Evolutionary conservation across 1,140 invertebrate genomes (phyloP).

Genomic region (Papilio dardanus): DNA sequence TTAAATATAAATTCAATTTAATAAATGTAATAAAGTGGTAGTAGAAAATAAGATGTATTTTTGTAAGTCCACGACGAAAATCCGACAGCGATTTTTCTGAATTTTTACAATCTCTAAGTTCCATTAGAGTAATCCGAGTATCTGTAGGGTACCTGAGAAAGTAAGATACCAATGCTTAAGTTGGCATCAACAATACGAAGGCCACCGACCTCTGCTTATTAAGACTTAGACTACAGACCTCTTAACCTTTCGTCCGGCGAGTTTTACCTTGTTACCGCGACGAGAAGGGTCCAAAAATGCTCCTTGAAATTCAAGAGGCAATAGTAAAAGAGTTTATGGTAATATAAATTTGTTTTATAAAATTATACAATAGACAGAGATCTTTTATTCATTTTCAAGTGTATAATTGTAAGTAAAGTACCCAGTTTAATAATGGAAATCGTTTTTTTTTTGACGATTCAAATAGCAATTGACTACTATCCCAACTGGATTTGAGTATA

Average conservation of each 20-base stretch:
- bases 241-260: slow-evolving; percentile 14
- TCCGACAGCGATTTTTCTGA: not conserved
- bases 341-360: slow-evolving; percentile 3
- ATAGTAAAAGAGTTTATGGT: slow-evolving; percentile 16
- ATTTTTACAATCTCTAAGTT: not conserved
- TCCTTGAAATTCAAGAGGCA: slow-evolving; percentile 3
- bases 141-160: slow-evolving; percentile 12
- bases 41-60: not conserved
- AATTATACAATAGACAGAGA: not conserved
- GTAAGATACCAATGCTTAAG: slow-evolving; percentile 1
- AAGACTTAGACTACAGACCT: slow-evolving; percentile 21
- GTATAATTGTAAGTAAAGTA: not conserved
- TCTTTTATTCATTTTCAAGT: not conserved
- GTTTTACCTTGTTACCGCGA: slow-evolving; percentile 8
- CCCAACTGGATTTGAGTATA: not conserved
- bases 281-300: slow-evolving; percentile 9
- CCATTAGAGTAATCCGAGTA: slow-evolving; percentile 4
- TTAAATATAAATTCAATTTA: not conserved
- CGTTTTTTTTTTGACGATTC: not conserved
- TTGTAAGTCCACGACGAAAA: not conserved
- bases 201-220: slow-evolving; percentile 12
- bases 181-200: slow-evolving; percentile 12
- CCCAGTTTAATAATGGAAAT: not conserved
- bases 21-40: not conserved
- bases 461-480: not conserved